Conservation (phyloP, 2,113 vertebrate species). For the Tor tambroides region DNA sequence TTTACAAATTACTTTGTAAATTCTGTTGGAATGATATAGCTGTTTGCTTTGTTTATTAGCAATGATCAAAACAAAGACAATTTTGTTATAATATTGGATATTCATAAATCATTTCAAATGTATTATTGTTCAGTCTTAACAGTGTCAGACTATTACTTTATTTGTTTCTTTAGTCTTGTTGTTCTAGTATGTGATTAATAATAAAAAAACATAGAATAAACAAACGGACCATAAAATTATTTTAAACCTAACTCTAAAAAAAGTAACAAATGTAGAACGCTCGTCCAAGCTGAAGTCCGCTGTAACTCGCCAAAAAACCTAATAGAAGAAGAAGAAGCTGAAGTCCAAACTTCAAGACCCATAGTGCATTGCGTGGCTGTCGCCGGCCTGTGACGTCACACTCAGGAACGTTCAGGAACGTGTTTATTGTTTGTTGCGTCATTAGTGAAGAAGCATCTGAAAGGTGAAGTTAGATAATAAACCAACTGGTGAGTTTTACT, state of each 20-base stretch:
- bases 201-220: neutral
- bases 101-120: neutral
- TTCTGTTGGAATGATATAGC: neutral
- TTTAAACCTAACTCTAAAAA: neutral
- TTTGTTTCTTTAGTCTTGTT: neutral
- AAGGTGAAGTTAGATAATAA: conserved; percentile 58
- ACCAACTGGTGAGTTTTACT: conserved; percentile 47
- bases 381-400: conserved; percentile 61
- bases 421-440: conserved; percentile 65
- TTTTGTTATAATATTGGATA: neutral
- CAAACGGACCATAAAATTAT: neutral
- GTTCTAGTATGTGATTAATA: neutral
- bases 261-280: neutral
- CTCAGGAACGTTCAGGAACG: conserved; percentile 66
- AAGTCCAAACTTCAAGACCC: conserved; percentile 55
- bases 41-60: neutral
- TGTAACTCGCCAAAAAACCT: no score
- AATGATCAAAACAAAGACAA: neutral
- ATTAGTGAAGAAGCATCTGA: conserved; percentile 51
- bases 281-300: no score
- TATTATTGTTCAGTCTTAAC: neutral
- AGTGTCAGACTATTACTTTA: neutral
- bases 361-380: conserved; percentile 36
- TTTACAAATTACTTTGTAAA: neutral
- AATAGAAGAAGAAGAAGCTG: no score